Evolutionary conservation across 37 sponge, comb jelly and placozoan genomes (phyloP).

Genomic region (Beroe forskalii): DNA sequence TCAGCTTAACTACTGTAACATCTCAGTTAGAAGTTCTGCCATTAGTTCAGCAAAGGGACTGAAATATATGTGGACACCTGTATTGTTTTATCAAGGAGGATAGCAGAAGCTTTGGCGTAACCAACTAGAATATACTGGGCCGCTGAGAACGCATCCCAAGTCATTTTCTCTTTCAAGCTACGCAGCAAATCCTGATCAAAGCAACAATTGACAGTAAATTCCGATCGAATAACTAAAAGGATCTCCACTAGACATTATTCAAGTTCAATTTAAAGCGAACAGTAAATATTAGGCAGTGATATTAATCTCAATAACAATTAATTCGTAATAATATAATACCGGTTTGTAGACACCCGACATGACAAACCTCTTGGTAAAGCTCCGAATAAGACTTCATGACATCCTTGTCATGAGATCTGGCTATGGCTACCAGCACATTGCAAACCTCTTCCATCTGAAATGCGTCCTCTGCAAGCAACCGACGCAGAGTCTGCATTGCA

Average conservation of each 20-base stretch:
- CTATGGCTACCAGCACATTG: neutral
- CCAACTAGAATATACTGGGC: neutral
- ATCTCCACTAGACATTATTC: neutral
- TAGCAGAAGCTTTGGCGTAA: slow-evolving; percentile 6
- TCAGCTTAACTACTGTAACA: too few relatives aligned
- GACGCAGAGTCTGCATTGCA: neutral
- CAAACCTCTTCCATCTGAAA: neutral
- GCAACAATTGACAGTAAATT: neutral
- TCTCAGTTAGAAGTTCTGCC: too few relatives aligned
- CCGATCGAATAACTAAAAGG: neutral
- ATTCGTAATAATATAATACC: neutral
- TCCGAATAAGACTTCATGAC: neutral
- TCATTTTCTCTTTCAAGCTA: neutral
- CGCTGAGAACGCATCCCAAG: slow-evolving; percentile 13
- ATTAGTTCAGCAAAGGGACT: neutral
- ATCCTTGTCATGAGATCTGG: neutral
- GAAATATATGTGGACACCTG: too few relatives aligned
- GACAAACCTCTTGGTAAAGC: neutral
- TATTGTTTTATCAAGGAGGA: slow-evolving; percentile 1
- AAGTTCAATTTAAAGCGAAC: too few relatives aligned
- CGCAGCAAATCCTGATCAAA: neutral
- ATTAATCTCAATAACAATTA: too few relatives aligned
- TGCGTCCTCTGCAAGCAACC: neutral
- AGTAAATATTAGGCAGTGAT: too few relatives aligned
- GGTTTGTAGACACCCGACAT: too few relatives aligned